Evolutionary conservation across 2,797 vertebrate genomes (phyloP).

Genomic region (Chiroxiphia lanceolata): DNA sequence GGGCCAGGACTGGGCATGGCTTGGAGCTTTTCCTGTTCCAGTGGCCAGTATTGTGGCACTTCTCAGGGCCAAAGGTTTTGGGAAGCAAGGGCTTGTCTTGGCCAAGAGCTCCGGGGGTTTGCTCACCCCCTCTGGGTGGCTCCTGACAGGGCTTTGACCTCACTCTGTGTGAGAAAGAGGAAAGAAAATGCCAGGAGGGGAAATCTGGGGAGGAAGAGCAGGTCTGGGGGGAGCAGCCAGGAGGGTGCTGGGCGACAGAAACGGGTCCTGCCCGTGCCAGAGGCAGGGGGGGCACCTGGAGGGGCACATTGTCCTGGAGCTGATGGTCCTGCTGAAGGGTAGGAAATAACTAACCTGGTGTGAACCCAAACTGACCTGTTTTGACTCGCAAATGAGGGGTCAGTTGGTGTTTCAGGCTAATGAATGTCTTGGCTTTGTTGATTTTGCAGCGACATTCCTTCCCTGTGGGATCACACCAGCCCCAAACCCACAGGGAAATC

Average conservation of each 20-base stretch:
- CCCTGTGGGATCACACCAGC: rapidly evolving
- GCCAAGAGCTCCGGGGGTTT: background rate
- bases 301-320: background rate
- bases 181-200: background rate
- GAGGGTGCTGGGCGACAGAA: background rate
- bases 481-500: rapidly evolving
- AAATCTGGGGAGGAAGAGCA: background rate
- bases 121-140: rapidly evolving
- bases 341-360: background rate
- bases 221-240: background rate
- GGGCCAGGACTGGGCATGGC: rapidly evolving
- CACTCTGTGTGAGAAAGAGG: background rate
- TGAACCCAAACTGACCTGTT: background rate
- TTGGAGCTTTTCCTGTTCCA: background rate
- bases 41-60: rapidly evolving
- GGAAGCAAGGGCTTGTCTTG: background rate
- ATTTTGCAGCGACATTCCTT: rapidly evolving
- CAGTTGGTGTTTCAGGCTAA: background rate
- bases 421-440: background rate
- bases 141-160: background rate
- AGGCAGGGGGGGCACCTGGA: background rate
- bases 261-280: rapidly evolving
- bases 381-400: rapidly evolving
- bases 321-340: rapidly evolving
- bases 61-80: rapidly evolving